A percentile compares a stretch with the other conserved stretches of the same genome.
Conservation (phyloP, 2,113 vertebrate species). For the Puffinus mauretanicus region DNA sequence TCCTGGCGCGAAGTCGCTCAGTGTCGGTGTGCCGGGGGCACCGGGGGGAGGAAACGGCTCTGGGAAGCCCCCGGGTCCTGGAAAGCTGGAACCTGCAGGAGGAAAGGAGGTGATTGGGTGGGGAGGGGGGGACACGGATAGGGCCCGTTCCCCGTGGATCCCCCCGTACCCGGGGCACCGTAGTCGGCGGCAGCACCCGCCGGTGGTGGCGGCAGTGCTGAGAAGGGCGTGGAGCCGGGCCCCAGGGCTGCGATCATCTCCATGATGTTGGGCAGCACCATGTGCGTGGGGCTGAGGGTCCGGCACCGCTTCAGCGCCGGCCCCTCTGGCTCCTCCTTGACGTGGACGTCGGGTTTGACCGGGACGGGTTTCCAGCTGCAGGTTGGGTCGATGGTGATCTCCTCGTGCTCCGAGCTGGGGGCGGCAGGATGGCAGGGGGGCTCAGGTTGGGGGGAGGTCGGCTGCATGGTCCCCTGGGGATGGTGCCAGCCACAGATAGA, state of each 20-base stretch:
- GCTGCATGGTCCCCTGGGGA: not conserved
- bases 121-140: too few species aligned
- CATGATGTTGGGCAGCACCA: conserved; percentile 95
- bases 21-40: conserved; percentile 80
- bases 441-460: not conserved
- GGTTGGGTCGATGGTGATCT: conserved; percentile 95
- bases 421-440: not conserved
- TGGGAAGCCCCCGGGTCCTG: conserved; percentile 79
- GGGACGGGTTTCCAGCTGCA: conserved; percentile 96
- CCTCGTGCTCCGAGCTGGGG: conserved; percentile 88
- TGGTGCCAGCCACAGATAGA: rapidly evolving
- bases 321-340: conserved; percentile 92
- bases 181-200: conserved; percentile 78
- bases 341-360: conserved; percentile 86
- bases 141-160: rapidly evolving
- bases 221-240: conserved; percentile 80
- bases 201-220: conserved; percentile 66
- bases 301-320: conserved; percentile 90
- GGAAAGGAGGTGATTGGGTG: not conserved
- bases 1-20: conserved; percentile 83
- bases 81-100: conserved; percentile 81
- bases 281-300: conserved; percentile 90
- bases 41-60: conserved; percentile 81
- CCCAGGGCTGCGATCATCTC: conserved; percentile 94
- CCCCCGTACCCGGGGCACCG: conserved; percentile 75